Conservation (phyloP, 2,113 vertebrate genomes). For the Peromyscus californicus region DNA sequence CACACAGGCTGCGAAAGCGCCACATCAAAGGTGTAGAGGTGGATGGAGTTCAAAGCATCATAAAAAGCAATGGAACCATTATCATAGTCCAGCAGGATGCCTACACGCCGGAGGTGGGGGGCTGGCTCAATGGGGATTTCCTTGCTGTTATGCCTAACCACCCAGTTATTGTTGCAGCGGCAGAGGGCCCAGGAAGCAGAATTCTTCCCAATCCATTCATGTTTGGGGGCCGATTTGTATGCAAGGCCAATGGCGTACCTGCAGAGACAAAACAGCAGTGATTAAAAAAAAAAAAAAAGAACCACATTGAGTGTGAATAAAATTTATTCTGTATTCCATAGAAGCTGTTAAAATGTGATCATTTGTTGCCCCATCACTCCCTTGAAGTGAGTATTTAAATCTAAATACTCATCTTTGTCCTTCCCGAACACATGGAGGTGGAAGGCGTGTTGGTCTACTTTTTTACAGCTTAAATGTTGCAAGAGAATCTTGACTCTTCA, state of each 20-base stretch:
- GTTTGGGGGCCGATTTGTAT: slow-evolving; percentile 97
- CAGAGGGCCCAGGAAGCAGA: slow-evolving; percentile 97
- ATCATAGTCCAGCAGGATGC: slow-evolving; percentile 98
- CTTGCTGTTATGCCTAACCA: slow-evolving; percentile 96
- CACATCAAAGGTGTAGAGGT: slow-evolving; percentile 97
- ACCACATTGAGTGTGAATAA: fast-evolving
- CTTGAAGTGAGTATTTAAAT: slow-evolving; percentile 20
- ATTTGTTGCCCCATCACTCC: slow-evolving; percentile 14
- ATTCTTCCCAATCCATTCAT: slow-evolving; percentile 98
- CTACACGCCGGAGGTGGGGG: slow-evolving; percentile 94
- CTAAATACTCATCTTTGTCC: background rate
- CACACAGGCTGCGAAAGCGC: slow-evolving; percentile 96
- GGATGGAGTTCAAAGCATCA: slow-evolving; percentile 96
- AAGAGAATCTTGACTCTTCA: slow-evolving; percentile 48
- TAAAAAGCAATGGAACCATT: slow-evolving; percentile 96
- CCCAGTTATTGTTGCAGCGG: slow-evolving; percentile 97
- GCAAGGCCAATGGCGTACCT: slow-evolving; percentile 99
- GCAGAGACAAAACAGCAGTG: slow-evolving; percentile 65
- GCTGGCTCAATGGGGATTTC: slow-evolving; percentile 96
- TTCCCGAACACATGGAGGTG: background rate
- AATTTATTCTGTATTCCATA: background rate
- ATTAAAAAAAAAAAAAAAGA: slow-evolving; percentile 34
- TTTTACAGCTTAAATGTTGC: slow-evolving; percentile 11
- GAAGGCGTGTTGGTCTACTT: background rate
- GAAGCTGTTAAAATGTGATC: background rate